Evolutionary conservation across 2,797 vertebrate species (phyloP), one percentile per base, ranked within the genome.

Genomic region (Tokudaia muenninki): DNA sequence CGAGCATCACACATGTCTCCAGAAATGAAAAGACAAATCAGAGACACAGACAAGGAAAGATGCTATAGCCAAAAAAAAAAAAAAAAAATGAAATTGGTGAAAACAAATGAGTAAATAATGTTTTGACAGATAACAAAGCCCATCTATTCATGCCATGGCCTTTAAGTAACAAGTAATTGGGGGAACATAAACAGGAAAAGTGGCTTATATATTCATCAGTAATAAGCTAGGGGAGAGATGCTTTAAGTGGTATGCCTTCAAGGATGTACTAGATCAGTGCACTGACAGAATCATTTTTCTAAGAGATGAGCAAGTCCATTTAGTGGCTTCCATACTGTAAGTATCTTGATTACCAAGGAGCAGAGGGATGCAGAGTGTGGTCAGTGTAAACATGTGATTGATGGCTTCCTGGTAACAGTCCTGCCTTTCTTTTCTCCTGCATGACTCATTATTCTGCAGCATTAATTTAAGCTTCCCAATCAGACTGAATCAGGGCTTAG

Each of bases 251-350:
- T 92, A 94, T 88, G 90, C 91, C 97, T 97, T 94, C 90, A 63
- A 92, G 96, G 88, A 77, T 94, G 79, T 84, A 93, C 91, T 97
- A 41, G 41, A 91, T 97, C 95, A 95, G 70, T 6, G 55, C 87
- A 72, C 90, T 97, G 96, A 98, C 96, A 97, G 86, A 80, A 94
- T 95, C 95, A 97, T 97, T 96, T 97, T 97, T 96, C 94, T 89
- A 95, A 94, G 90, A 96, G 93, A 97, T 87, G 72, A 92, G 65
- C 93, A 87, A 90, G 96, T 95, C 95, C 81, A 97, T 94, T 94
- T 96, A 96, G 86, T 78, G 77, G 29, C 97, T 98, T 61, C 0
- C 0, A 91, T 93, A 67, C 92, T 97, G 47, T 96, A 97, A 97
- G 94, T 37, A 87, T 96, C 83, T 93, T 96, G 95, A 94, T 91